Evolutionary conservation across 2,888 invertebrate genomes (phyloP).

Genomic region (Meiosimyza platycephala): DNA sequence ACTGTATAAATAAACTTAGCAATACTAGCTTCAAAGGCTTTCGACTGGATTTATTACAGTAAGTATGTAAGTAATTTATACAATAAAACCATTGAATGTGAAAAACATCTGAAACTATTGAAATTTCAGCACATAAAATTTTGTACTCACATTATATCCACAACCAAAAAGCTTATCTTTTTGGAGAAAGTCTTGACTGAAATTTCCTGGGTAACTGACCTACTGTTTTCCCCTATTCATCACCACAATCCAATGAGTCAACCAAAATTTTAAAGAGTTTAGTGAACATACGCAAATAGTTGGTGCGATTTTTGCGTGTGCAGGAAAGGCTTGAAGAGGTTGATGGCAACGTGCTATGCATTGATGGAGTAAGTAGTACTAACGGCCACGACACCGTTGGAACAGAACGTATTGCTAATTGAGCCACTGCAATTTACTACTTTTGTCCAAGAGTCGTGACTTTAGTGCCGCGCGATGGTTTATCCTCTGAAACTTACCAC

Average conservation of each 20-base stretch:
- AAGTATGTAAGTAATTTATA: background rate
- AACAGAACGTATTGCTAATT: constrained; percentile 79
- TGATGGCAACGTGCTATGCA: constrained; percentile 54
- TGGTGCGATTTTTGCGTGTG: constrained; percentile 87
- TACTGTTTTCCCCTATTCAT: constrained; percentile 96
- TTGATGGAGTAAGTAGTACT: constrained; percentile 38
- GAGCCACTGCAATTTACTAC: constrained; percentile 94
- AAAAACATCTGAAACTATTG: background rate
- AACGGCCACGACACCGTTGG: constrained; percentile 61
- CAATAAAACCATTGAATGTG: background rate
- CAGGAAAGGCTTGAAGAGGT: no score
- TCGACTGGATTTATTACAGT: no score
- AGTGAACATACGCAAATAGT: constrained; percentile 97
- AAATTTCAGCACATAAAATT: constrained; percentile 71
- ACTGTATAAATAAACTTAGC: no score
- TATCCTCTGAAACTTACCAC: constrained; percentile 91
- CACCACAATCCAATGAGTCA: constrained; percentile 95
- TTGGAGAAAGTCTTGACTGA: constrained; percentile 97
- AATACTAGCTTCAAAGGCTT: no score
- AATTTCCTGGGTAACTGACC: constrained; percentile 98
- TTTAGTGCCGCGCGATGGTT: constrained; percentile 79
- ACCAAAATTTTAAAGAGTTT: constrained; percentile 96
- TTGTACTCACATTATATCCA: constrained; percentile 96
- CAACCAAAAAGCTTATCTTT: constrained; percentile 97
- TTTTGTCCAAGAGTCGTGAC: constrained; percentile 90